phyloP scores from a whole-genome alignment of 2,888 invertebrate genomes.

The Spilarctia lutea region DNA sequence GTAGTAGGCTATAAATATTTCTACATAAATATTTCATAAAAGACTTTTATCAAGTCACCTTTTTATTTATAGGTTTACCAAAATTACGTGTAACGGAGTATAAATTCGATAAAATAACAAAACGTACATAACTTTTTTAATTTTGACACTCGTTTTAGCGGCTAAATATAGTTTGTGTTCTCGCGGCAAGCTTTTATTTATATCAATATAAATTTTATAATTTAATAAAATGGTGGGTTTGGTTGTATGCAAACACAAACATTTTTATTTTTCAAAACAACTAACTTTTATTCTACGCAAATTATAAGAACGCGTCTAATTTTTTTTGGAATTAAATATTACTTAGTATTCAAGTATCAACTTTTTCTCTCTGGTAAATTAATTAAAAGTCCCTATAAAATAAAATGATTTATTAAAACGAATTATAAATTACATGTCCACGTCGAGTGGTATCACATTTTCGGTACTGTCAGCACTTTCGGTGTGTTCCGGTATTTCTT shows the following conservation, averaged over 20 bases:
- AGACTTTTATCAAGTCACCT: neutral
- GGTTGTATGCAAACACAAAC: too few species aligned
- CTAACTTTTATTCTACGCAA: too few species aligned
- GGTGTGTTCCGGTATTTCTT: conserved; percentile 50
- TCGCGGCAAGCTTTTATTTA: too few species aligned
- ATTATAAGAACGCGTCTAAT: too few species aligned
- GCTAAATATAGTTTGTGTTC: neutral
- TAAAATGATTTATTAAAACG: conserved; percentile 14
- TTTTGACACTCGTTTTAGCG: neutral
- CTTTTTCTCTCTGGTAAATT: neutral
- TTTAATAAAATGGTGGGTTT: too few species aligned
- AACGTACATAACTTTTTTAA: neutral
- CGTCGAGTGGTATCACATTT: conserved; percentile 68
- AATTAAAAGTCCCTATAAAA: conserved; percentile 8
- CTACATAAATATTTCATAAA: too few species aligned
- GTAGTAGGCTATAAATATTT: too few species aligned
- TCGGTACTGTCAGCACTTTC: conserved; percentile 77
- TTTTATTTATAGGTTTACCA: neutral
- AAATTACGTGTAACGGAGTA: neutral
- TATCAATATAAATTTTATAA: too few species aligned
- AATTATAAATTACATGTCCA: conserved; percentile 14
- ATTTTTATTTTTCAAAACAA: too few species aligned
- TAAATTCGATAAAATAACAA: neutral
- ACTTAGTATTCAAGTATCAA: too few species aligned
- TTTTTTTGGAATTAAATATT: too few species aligned